These are phyloP conservation scores for Morpho deidamia DNA, from an alignment of 2,888 invertebrate genomes.

Conservation along the genomic window DNA sequence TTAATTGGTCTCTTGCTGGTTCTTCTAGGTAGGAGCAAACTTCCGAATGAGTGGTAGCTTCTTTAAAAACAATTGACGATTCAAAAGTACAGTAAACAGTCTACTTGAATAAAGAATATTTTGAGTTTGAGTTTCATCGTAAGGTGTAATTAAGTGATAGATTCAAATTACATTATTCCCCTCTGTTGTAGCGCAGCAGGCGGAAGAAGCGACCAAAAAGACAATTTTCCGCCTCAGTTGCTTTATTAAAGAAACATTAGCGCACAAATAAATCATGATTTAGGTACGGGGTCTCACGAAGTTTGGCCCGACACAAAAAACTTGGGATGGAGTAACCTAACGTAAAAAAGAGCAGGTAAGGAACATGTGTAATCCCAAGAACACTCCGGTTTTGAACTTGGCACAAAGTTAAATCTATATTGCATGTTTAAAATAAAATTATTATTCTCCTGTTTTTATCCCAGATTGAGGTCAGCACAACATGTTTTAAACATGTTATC, in stretches of 20 bases:
- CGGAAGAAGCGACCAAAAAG: slow-evolving; percentile 25
- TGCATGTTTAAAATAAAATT: not conserved
- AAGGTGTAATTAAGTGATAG: slow-evolving; percentile 20
- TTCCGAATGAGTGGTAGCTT: too few species aligned
- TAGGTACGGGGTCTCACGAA: slow-evolving; percentile 11
- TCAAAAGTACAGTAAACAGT: too few species aligned
- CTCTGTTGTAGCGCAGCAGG: slow-evolving; percentile 10
- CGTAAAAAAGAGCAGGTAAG: slow-evolving; percentile 11
- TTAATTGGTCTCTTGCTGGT: too few species aligned
- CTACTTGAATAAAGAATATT: too few species aligned
- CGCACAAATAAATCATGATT: slow-evolving; percentile 35
- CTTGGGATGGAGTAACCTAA: not conserved
- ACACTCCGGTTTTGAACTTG: not conserved
- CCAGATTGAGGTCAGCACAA: too few species aligned
- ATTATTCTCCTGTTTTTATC: too few species aligned
- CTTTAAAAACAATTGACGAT: too few species aligned
- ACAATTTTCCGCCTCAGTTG: slow-evolving; percentile 29
- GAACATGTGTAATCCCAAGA: slow-evolving; percentile 5
- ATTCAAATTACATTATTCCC: slow-evolving; percentile 21
- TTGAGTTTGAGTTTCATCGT: too few species aligned
- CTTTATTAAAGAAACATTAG: slow-evolving; percentile 32
- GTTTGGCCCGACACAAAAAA: slow-evolving; percentile 4
- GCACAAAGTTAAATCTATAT: not conserved
- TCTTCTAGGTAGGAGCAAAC: too few species aligned
- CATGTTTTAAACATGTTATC: too few species aligned